Base-by-base conservation (phyloP, 2,113 vertebrate species). In the Hippocampus abdominalis region DNA sequence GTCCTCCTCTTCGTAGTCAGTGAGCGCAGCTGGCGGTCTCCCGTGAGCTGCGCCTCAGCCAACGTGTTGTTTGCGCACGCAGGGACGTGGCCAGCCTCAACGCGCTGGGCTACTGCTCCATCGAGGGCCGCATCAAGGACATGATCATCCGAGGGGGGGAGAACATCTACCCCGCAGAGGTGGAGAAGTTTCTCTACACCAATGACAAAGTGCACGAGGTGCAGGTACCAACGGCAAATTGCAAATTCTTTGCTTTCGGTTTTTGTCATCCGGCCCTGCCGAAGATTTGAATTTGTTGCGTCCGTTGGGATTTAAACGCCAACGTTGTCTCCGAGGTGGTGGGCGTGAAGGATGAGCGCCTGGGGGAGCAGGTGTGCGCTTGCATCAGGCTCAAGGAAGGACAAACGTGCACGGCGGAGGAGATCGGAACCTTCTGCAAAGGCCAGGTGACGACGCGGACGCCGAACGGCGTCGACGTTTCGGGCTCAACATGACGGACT, bases 91-190 rank as follows among this genome's bases (percentile, higher is more conserved):
- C 91, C 1, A 81, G 69, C 27, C 83, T 99, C 76, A 92, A 97
- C 11, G 81, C 89, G 46, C 82, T 91, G 0, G 96, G 96, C 54
- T 98, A 98, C 91, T 96, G 95, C 76, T 90, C n/a, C 77, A 97
- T 98, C 2, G 91, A 95, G 54, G 97, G 97, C 21, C 95, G 97
- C 7, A 93, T 94, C 4, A 98, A 95, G 68, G 97, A 99, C 79
- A 87, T 97, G 93, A 93, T 99, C 80, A 98, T 98, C 80, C 92
- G 96, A 5, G 97, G 96, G 13, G 97, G 96, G 18, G 97, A 98
- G 85, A 99, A 98, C 86, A 91, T 99, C 85, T 98, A 97, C 71
- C 96, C 97, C 0, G 93, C 90, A 0, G 97, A 99, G 75, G 84
- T 98, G 0, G 96, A 99, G 79, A 88, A 95, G 63, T 95, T 97